A percentile compares a stretch with the other conserved stretches of the same genome.
phyloP scores from a whole-genome alignment of 2,797 vertebrate genomes.

The Microhierax caerulescens region DNA sequence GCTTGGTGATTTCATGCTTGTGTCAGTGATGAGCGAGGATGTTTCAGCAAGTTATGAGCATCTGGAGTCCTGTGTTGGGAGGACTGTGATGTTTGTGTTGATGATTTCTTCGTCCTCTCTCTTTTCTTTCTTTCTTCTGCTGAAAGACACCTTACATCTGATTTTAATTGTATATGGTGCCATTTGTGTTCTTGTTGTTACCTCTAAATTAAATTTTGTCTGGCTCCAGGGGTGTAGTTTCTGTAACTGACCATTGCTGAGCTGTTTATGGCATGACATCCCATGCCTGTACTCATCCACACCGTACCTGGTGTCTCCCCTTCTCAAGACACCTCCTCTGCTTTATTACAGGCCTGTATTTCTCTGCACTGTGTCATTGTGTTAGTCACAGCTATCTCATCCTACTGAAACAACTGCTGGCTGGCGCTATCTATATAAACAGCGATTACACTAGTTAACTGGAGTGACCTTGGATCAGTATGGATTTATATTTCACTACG shows the following conservation, averaged over 20 bases:
- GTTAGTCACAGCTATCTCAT: not conserved
- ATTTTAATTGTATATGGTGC: rapidly evolving
- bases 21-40: not conserved
- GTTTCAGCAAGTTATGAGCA: not conserved
- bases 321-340: not conserved
- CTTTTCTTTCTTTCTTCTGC: not conserved
- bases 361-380: not conserved
- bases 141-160: not conserved
- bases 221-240: not conserved
- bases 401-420: not conserved
- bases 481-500: not conserved
- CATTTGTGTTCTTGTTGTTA: not conserved
- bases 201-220: not conserved
- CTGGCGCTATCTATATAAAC: not conserved
- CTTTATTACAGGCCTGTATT: not conserved
- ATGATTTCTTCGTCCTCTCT: not conserved
- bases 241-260: not conserved
- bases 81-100: not conserved
- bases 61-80: not conserved
- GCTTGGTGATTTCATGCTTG: not conserved
- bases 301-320: rapidly evolving
- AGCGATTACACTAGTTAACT: not conserved
- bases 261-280: not conserved
- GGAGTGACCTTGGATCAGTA: not conserved
- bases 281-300: not conserved